A percentile compares a stretch with the other conserved stretches of the same genome.
Conservation (phyloP, 2,888 invertebrate species). For the Perizoma affinitatum region DNA sequence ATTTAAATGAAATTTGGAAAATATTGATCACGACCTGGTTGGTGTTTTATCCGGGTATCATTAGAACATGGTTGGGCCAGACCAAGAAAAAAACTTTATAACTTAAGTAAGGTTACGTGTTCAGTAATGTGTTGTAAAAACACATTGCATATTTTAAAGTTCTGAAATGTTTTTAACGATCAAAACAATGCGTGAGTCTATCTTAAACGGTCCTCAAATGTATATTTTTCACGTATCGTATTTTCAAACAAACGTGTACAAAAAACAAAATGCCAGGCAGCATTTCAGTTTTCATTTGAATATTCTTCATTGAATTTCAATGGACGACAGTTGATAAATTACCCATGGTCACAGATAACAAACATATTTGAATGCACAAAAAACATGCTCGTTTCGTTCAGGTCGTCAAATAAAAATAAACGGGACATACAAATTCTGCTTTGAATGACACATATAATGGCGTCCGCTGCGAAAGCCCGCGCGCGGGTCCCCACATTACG, state of each 20-base stretch:
- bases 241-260: slow-evolving; percentile 19
- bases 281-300: slow-evolving; percentile 39
- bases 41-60: too few species aligned
- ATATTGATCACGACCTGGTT: too few species aligned
- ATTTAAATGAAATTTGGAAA: too few species aligned
- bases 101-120: too few species aligned
- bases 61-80: too few species aligned
- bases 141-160: not conserved
- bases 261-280: too few species aligned
- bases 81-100: too few species aligned
- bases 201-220: not conserved
- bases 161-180: not conserved
- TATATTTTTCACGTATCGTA: slow-evolving; percentile 14
- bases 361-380: slow-evolving; percentile 9
- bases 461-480: too few species aligned
- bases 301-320: slow-evolving; percentile 42
- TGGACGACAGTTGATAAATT: slow-evolving; percentile 50
- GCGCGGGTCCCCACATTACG: too few species aligned
- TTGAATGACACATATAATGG: too few species aligned
- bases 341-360: slow-evolving; percentile 42
- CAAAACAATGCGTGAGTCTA: not conserved
- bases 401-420: not conserved
- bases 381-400: slow-evolving; percentile 19
- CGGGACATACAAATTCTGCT: too few species aligned
- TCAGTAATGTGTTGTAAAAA: too few species aligned